Percentiles rank a stretch among this genome's conserved stretches.
phyloP scores from a whole-genome alignment of 2,888 invertebrate species.

The Heteromurus nitidus region DNA sequence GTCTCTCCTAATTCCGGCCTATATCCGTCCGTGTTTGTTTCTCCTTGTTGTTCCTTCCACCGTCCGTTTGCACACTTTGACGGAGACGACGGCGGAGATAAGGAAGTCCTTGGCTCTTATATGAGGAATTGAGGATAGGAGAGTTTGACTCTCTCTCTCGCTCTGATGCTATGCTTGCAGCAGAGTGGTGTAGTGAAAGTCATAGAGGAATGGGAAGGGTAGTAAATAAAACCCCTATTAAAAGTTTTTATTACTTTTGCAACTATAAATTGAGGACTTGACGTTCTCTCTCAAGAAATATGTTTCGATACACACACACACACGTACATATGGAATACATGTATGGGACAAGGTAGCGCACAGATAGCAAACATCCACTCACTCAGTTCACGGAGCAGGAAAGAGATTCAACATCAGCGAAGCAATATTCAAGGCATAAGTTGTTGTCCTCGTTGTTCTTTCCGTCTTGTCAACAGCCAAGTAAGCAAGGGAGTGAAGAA shows the following conservation, averaged over 20 bases:
- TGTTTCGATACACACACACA: conserved; percentile 42
- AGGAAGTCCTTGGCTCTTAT: too few species aligned
- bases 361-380: too few species aligned
- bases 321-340: not conserved
- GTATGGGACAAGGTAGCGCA: too few species aligned
- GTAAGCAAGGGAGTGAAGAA: not conserved
- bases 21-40: not conserved
- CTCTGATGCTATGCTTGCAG: too few species aligned
- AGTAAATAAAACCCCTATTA: conserved; percentile 70
- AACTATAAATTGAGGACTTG: conserved; percentile 66
- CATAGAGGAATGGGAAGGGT: conserved; percentile 47
- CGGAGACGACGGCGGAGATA: conserved; percentile 19
- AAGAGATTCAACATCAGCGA: conserved; percentile 40
- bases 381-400: conserved; percentile 14
- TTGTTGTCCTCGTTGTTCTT: conserved; percentile 54
- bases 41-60: too few species aligned
- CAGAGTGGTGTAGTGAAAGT: conserved; percentile 46
- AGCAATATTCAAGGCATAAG: conserved; percentile 55
- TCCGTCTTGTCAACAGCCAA: conserved; percentile 55
- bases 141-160: not conserved
- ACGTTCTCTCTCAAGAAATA: conserved; percentile 59
- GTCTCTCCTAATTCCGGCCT: not conserved
- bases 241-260: conserved; percentile 68
- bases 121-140: not conserved
- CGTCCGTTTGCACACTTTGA: too few species aligned